A percentile compares a stretch with the other conserved stretches of the same genome.
These are phyloP conservation scores for Halcyon malimbica DNA, from an alignment of 2,113 vertebrate species.

Conservation along the genomic window DNA sequence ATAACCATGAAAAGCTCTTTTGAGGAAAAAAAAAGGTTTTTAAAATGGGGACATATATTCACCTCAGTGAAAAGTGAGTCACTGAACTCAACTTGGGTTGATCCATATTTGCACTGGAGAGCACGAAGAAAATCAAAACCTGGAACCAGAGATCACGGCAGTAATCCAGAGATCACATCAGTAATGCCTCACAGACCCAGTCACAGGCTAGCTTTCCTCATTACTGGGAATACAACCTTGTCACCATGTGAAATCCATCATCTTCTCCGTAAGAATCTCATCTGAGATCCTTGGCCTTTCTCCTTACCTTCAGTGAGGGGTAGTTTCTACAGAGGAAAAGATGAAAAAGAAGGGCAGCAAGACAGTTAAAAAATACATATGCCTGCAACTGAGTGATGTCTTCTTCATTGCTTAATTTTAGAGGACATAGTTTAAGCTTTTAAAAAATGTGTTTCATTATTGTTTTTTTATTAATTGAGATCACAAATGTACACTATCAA, in stretches of 20 bases:
- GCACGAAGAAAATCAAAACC: background rate
- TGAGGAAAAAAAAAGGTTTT: background rate
- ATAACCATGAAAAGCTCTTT: background rate
- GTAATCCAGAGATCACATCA: too few relatives aligned
- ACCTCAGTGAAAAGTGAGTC: background rate
- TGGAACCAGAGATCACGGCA: background rate
- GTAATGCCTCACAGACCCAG: accelerated
- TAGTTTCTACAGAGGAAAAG: background rate
- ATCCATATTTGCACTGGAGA: background rate
- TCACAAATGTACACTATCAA: background rate
- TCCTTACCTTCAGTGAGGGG: background rate
- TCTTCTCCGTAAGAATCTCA: background rate
- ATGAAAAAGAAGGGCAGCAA: background rate
- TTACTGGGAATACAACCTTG: background rate
- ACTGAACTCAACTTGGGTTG: background rate
- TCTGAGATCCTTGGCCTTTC: background rate
- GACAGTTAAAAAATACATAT: background rate
- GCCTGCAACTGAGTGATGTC: background rate
- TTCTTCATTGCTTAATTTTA: background rate
- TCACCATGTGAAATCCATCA: background rate
- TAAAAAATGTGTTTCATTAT: background rate
- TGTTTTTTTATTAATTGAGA: background rate
- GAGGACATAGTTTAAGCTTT: background rate
- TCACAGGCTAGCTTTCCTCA: background rate
- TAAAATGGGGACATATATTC: background rate